Percentiles rank a stretch among this genome's conserved stretches.
Conservation (phyloP, 2,797 vertebrate species). For the Alcedo quadribrachys region DNA sequence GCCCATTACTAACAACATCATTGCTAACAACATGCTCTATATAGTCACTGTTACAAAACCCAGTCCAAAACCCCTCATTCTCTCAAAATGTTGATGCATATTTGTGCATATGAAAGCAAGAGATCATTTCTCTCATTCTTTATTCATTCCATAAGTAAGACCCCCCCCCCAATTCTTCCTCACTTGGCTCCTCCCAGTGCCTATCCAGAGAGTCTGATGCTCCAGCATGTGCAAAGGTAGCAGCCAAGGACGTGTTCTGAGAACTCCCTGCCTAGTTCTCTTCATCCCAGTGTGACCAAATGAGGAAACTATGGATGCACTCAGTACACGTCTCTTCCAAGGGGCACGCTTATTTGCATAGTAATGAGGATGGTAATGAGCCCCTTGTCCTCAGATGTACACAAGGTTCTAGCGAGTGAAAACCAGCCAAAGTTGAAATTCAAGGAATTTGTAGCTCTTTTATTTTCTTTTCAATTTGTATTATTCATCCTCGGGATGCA, state of each 20-base stretch:
- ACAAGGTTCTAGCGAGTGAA: neutral
- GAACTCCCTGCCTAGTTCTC: neutral
- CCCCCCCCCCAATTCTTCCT: neutral
- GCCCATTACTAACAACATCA: neutral
- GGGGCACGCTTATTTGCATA: conserved; percentile 41
- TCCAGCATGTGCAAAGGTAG: neutral
- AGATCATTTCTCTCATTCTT: neutral
- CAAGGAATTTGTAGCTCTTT: neutral
- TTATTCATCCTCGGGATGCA: neutral
- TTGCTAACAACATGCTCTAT: neutral
- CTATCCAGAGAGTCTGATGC: neutral
- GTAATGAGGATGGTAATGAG: conserved; percentile 43
- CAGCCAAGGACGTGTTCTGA: neutral
- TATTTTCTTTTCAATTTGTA: neutral
- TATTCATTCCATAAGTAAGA: neutral
- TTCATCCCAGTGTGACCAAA: neutral
- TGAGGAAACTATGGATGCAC: neutral
- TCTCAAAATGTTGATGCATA: neutral
- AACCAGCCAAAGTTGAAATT: conserved; percentile 12
- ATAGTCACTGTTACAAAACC: neutral
- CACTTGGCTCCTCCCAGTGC: neutral
- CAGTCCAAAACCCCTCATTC: neutral
- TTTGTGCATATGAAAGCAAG: neutral
- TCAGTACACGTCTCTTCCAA: conserved; percentile 11
- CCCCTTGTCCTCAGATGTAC: conserved; percentile 44